Evolutionary conservation across 2,113 vertebrate genomes (phyloP).

Genomic region (Blennius ocellaris): DNA sequence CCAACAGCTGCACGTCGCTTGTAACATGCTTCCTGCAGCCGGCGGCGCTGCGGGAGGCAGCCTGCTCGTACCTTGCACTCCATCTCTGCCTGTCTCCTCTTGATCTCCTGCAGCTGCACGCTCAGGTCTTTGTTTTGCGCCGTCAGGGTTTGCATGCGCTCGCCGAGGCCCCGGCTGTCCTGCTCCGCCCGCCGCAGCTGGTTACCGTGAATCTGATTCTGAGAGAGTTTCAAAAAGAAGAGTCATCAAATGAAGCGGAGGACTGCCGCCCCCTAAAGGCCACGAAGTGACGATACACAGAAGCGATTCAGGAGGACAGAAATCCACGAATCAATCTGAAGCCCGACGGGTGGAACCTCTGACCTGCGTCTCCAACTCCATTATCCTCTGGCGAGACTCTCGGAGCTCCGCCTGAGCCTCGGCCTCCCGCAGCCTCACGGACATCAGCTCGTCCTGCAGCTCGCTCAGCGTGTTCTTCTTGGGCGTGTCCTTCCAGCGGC

Average conservation of each 20-base stretch:
- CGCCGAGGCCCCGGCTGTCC: conserved; percentile 85
- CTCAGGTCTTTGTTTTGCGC: conserved; percentile 91
- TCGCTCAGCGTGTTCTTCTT: conserved; percentile 92
- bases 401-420: conserved; percentile 94
- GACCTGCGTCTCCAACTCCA: conserved; percentile 97
- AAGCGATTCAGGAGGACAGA: not conserved
- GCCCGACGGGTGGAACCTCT: conserved; percentile 3
- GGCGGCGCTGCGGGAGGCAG: no score
- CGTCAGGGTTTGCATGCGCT: conserved; percentile 88
- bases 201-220: conserved; percentile 97
- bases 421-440: conserved; percentile 91
- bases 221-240: conserved; percentile 6
- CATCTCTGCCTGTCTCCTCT: conserved; percentile 93
- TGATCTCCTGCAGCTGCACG: conserved; percentile 90
- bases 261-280: conserved; percentile 69
- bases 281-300: conserved; percentile 21
- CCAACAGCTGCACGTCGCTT: not conserved
- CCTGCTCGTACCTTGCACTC: conserved; percentile 91
- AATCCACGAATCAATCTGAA: no score
- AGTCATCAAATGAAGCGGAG: not conserved
- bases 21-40: no score
- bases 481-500: conserved; percentile 94
- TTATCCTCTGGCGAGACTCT: conserved; percentile 93
- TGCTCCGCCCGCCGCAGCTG: conserved; percentile 93
- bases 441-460: conserved; percentile 98